Evolutionary conservation across 2,797 vertebrate species (phyloP), one percentile per base, ranked within the genome.

Genomic region (Premnoplex brunnescens): DNA sequence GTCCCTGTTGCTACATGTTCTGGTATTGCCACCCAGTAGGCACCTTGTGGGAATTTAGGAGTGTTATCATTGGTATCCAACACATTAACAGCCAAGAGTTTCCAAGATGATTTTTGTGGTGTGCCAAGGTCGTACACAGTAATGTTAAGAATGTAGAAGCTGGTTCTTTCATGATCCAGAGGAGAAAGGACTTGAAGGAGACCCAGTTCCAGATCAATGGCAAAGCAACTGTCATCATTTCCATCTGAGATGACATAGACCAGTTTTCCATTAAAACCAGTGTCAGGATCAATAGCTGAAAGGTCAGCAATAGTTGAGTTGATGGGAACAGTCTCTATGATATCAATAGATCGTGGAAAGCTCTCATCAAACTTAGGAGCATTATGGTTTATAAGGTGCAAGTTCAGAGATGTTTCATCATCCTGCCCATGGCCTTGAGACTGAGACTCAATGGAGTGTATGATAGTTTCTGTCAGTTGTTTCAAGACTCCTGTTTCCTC

Each of bases 121-220:
- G 56, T 98, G 68, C 99, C 99, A 41, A 99, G 97, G 89, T 99
- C 99, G 0, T 98, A 99, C 32, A 98, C 98, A 1, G 99, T 99
- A 95, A 99, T 97, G 85, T 99, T 99, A 91, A 99, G 97, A 93
- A 99, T 98, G 89, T 99, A 99, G 95, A 99, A 99, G 79, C 98
- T 98, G 93, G 98, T 99, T 68, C 39, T 95, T 95, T 99, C 99
- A 84, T 99, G 98, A 95, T 99, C 99, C 89, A 99, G 97, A 17
- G 98, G 96, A 89, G 98, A 98, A 74, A 98, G 98, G 34, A 99
- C 89, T 28, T 85, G 96, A 66, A 99, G 98, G 14, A 98, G 97
- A 24, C 99, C 99, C 5, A 98, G 98, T 93, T 99, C 99, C n/a
- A 97, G 98, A 79, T 99, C 98, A 74, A 99, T 98, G 58, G 97